Evolutionary conservation across 2,888 invertebrate genomes (phyloP), one percentile per base, ranked within the genome.

Genomic region (Chesias legatella): DNA sequence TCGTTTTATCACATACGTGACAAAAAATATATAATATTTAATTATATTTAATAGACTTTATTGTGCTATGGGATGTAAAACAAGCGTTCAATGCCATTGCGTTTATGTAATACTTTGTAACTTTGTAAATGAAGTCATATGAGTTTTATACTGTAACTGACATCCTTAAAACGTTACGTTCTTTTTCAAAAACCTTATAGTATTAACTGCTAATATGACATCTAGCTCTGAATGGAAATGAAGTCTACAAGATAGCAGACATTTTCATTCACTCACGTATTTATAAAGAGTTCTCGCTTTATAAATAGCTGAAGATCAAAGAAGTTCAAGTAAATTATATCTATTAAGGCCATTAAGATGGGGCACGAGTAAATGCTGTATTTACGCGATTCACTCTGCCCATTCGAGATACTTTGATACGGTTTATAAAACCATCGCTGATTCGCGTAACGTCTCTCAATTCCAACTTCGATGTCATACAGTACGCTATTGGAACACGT

Each of bases 311-410:
- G 3, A n/a, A 29, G 28, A 32, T 43, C 29, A 35, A 45, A 43
- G 32, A 28, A 25, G 41, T 37, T 34, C 8, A 10, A 23, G 38
- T 44, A 41, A 37, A 39, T 33, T 29, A 40, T 39, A 42, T 43
- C 40, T 26, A 43, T 42, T 60, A 62, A 31, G 57, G 46, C 60
- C 63, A 72, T 70, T 67, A 44, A 56, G 49, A 47, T 56, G 43
- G 50, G 56, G 56, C 66, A 66, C 63, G 64, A 55, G 51, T 41
- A 51, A 45, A 51, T 31, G 41, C 44, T 44, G 48, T 40, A 45
- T 56, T 48, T 41, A 44, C 49, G 50, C 36, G 44, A 56, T 43
- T 53, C 50, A 42, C 51, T 51, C 22, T 43, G 45, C 34, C 43
- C 28, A 48, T 54, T 39, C 33, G 17, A 36, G 41, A 39, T 39